Percentiles rank a stretch among this genome's conserved stretches.
Evolutionary conservation across 2,888 invertebrate genomes (phyloP).

Genomic region (Xestia c-nigrum): DNA sequence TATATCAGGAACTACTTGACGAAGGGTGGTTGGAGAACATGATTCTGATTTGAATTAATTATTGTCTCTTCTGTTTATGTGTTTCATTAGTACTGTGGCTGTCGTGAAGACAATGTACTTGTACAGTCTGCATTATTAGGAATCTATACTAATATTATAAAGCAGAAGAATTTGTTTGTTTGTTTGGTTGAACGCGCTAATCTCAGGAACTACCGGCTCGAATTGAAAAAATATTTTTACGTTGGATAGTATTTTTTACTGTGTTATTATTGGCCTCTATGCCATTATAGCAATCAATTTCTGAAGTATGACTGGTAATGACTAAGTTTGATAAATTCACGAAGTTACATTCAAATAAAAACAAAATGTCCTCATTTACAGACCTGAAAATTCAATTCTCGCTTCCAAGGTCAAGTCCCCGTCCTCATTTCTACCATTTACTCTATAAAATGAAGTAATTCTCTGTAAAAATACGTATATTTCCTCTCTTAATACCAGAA

Average conservation of each 20-base stretch:
- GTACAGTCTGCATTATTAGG: neutral
- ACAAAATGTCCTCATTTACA: neutral
- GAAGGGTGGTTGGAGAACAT: conserved; percentile 21
- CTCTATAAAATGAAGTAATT: conserved; percentile 48
- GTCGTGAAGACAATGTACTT: neutral
- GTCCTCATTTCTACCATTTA: conserved; percentile 28
- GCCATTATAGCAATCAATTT: neutral
- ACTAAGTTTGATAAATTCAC: neutral
- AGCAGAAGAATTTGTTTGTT: too few species aligned
- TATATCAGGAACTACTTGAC: conserved; percentile 29
- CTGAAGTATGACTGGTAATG: neutral
- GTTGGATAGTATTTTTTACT: too few species aligned
- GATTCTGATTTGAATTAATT: conserved; percentile 27
- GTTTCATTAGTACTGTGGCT: neutral
- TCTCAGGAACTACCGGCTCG: too few species aligned
- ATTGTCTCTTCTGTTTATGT: neutral
- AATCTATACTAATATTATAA: too few species aligned
- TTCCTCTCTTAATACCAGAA: conserved; percentile 48
- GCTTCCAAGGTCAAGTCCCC: conserved; percentile 20
- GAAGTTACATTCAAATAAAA: neutral
- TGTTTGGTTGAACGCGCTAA: too few species aligned
- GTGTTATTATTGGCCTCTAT: neutral
- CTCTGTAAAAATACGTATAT: conserved; percentile 54
- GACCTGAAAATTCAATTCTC: conserved; percentile 26
- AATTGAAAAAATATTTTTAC: too few species aligned